Evolutionary conservation across 2,113 vertebrate species (phyloP).

Genomic region (Ictalurus furcatus): DNA sequence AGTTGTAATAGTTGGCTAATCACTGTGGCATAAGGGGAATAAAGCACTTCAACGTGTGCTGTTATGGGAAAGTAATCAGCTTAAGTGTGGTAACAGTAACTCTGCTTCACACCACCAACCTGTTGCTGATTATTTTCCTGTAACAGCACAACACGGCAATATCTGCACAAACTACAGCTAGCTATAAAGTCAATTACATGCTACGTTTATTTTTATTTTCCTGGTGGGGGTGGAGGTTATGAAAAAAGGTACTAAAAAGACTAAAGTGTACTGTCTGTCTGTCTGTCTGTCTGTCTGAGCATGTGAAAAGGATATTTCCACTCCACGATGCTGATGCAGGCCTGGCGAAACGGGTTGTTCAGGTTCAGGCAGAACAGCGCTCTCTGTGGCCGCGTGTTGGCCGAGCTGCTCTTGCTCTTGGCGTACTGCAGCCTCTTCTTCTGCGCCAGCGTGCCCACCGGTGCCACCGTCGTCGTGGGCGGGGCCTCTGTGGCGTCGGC

Average conservation of each 20-base stretch:
- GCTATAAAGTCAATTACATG: neutral
- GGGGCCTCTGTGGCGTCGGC: slow-evolving; percentile 49
- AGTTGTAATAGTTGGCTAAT: too few relatives aligned
- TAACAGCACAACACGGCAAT: neutral
- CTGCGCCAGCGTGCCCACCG: slow-evolving; percentile 94
- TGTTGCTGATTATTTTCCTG: neutral
- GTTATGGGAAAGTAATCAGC: too few relatives aligned
- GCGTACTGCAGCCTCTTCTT: slow-evolving; percentile 99
- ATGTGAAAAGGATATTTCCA: slow-evolving; percentile 97
- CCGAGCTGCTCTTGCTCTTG: slow-evolving; percentile 97
- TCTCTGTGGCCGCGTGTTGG: slow-evolving; percentile 90
- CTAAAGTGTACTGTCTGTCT: neutral
- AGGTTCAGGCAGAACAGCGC: slow-evolving; percentile 98
- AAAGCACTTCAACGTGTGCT: too few relatives aligned
- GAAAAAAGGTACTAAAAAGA: too few relatives aligned
- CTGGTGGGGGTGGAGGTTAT: too few relatives aligned
- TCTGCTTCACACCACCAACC: neutral
- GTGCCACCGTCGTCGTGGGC: slow-evolving; percentile 62
- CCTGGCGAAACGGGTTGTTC: slow-evolving; percentile 97
- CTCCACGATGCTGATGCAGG: slow-evolving; percentile 99
- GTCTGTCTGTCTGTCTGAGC: neutral
- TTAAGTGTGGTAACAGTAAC: neutral
- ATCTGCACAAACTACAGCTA: neutral
- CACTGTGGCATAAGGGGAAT: too few relatives aligned
- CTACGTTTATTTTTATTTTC: neutral